Percentiles rank a stretch among this genome's conserved stretches.
Conservation (phyloP, 2,113 vertebrate species). For the Lepus americanus region DNA sequence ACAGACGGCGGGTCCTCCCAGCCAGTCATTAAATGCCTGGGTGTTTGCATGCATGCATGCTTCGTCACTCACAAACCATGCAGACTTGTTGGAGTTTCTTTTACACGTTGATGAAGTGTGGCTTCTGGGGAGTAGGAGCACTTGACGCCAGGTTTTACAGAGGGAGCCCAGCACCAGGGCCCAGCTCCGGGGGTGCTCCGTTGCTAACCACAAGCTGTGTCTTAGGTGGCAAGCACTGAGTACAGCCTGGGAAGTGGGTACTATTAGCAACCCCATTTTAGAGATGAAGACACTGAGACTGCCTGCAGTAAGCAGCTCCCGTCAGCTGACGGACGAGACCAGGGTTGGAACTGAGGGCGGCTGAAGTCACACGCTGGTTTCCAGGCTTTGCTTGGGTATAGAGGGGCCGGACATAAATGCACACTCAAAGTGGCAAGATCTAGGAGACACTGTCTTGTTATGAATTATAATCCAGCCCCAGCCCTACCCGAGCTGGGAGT, state of each 20-base stretch:
- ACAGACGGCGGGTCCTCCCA: neutral
- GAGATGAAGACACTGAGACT: conserved; percentile 15
- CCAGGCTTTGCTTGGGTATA: neutral
- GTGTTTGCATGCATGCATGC: neutral
- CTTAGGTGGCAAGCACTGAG: neutral
- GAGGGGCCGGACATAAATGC: neutral
- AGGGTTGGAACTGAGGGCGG: neutral
- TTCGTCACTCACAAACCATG: neutral
- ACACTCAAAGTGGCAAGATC: neutral
- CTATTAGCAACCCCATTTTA: neutral
- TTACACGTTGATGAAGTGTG: neutral
- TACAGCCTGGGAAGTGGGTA: neutral
- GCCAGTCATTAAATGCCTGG: neutral
- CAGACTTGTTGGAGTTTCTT: conserved; percentile 30
- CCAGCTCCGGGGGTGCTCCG: neutral
- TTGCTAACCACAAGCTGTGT: neutral
- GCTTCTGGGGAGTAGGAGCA: neutral
- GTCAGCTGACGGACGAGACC: too few relatives aligned
- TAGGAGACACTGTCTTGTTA: neutral
- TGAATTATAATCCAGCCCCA: neutral
- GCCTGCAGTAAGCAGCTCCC: neutral
- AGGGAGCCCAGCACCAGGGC: neutral
- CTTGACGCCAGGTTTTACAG: neutral
- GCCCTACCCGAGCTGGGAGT: neutral
- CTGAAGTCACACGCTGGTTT: neutral